These are phyloP conservation scores for Actias luna DNA, from an alignment of 2,888 invertebrate genomes.

Conservation along the genomic window DNA sequence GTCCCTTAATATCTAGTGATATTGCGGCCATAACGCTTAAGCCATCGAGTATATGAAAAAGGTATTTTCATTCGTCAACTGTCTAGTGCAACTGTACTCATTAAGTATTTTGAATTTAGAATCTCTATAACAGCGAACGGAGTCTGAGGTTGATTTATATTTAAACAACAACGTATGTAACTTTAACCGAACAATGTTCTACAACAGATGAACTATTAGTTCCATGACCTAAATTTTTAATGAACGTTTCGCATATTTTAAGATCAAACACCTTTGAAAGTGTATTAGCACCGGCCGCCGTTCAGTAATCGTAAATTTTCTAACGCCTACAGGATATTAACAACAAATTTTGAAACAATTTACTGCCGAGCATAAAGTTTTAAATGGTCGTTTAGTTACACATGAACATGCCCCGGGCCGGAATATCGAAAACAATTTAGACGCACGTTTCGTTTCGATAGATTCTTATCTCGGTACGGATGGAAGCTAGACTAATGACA, in stretches of 20 bases:
- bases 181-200: slow-evolving; percentile 11
- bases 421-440: slow-evolving; percentile 25
- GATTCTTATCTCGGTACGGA: too few species aligned
- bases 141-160: not conserved
- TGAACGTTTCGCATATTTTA: slow-evolving; percentile 22
- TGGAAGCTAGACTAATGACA: too few species aligned
- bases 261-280: slow-evolving; percentile 20
- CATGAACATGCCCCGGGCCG: slow-evolving; percentile 26
- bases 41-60: too few species aligned
- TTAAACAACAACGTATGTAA: not conserved
- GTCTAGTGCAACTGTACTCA: too few species aligned
- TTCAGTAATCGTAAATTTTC: slow-evolving; percentile 23
- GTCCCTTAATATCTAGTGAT: too few species aligned
- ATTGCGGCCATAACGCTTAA: too few species aligned
- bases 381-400: slow-evolving; percentile 40
- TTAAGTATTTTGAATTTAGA: too few species aligned
- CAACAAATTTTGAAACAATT: slow-evolving; percentile 44
- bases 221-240: slow-evolving; percentile 33
- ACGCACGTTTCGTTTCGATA: not conserved
- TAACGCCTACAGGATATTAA: slow-evolving; percentile 33
- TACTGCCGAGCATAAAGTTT: slow-evolving; percentile 43
- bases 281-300: slow-evolving; percentile 12
- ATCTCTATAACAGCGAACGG: too few species aligned
- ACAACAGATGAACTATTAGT: slow-evolving; percentile 20
- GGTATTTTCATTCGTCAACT: too few species aligned